Conservation (phyloP, 2,888 invertebrate genomes). For the Monochamus alternatus region DNA sequence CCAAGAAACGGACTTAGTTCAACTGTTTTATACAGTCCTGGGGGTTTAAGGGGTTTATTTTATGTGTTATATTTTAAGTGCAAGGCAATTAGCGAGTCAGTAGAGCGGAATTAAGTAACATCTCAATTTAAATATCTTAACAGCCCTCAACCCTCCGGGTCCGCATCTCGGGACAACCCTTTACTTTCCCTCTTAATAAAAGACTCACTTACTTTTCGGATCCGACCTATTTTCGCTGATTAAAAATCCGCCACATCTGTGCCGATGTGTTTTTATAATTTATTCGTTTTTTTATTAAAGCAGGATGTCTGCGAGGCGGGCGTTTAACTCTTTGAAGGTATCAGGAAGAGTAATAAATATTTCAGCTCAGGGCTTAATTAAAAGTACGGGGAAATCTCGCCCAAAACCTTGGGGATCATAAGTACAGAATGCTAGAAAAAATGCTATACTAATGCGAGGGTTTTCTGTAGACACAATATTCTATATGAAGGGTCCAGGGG, state of each 20-base stretch:
- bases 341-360: conserved; percentile 26
- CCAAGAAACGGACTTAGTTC: conserved; percentile 44
- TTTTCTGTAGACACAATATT: no score
- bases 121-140: conserved; percentile 71
- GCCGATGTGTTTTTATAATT: conserved; percentile 61
- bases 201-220: conserved; percentile 56
- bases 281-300: conserved; percentile 49
- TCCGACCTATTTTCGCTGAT: conserved; percentile 65
- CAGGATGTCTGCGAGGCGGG: conserved; percentile 19
- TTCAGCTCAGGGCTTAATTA: conserved; percentile 30
- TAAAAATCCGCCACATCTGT: conserved; percentile 68
- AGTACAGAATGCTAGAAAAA: neutral
- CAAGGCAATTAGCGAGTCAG: conserved; percentile 70
- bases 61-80: conserved; percentile 68
- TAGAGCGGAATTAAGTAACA: conserved; percentile 70
- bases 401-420: neutral
- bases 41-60: conserved; percentile 65
- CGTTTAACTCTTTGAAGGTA: conserved; percentile 21
- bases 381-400: neutral
- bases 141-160: conserved; percentile 48
- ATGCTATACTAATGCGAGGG: no score
- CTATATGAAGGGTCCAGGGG: no score
- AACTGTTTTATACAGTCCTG: conserved; percentile 44
- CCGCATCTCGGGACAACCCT: conserved; percentile 50
- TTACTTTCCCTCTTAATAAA: conserved; percentile 50